Conservation (phyloP, 2,888 invertebrate genomes). For the Limnephilus rhombicus region DNA sequence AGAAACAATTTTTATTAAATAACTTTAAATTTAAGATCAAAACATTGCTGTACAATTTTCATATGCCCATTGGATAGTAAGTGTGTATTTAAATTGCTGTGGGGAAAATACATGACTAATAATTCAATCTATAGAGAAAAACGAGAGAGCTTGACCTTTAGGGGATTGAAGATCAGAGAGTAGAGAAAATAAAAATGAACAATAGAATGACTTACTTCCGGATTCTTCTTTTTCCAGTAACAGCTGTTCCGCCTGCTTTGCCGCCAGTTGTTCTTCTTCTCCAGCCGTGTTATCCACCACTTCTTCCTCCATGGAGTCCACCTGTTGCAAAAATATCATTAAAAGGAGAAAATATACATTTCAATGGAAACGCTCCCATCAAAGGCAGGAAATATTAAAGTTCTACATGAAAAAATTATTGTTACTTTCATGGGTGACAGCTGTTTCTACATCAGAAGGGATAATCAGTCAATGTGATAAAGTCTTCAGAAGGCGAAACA, state of each 20-base stretch:
- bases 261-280: conserved; percentile 68
- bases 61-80: conserved; percentile 11
- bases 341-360: not conserved
- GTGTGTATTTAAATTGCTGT: not conserved
- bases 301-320: conserved; percentile 70
- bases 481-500: not conserved
- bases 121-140: not conserved
- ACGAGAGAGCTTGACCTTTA: not conserved
- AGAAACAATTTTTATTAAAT: not conserved
- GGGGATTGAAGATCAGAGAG: not conserved
- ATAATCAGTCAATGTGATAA: not conserved
- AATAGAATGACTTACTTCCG: conserved; percentile 68
- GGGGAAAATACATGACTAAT: not conserved
- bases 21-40: not conserved
- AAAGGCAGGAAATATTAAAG: too few species aligned
- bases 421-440: not conserved
- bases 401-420: not conserved
- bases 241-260: conserved; percentile 67
- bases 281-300: conserved; percentile 69
- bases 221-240: conserved; percentile 68
- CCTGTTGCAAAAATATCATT: conserved; percentile 64
- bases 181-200: not conserved
- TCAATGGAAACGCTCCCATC: not conserved
- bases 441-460: not conserved
- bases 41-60: conserved; percentile 22